A percentile compares a stretch with the other conserved stretches of the same genome.
Conservation (phyloP, 2,888 invertebrate species). For the Anthophora plumipes region DNA sequence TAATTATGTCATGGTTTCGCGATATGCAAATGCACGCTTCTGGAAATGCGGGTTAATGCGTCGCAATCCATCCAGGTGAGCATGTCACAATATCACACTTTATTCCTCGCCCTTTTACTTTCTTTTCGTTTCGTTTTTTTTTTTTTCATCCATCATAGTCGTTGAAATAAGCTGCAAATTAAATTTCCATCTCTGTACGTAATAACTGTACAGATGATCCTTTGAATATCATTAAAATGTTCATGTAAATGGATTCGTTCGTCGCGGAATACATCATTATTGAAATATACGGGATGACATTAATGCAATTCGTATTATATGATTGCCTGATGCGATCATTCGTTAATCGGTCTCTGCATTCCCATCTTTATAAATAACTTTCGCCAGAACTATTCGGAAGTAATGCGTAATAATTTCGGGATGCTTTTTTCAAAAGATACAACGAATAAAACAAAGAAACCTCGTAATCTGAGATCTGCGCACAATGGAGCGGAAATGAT, state of each 20-base stretch:
- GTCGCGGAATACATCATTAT: neutral
- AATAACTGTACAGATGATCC: neutral
- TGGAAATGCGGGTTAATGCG: constrained; percentile 39
- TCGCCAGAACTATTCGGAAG: constrained; percentile 1
- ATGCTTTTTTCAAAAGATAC: neutral
- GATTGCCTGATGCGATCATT: neutral
- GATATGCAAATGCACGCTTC: neutral
- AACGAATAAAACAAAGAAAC: neutral
- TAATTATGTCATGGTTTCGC: constrained; percentile 55
- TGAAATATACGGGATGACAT: neutral
- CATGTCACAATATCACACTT: neutral
- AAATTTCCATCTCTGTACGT: neutral
- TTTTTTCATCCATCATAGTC: neutral
- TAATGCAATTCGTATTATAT: constrained; percentile 15
- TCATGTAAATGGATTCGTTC: neutral
- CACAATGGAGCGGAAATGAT: no score
- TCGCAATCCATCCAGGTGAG: constrained; percentile 11
- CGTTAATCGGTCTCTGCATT: constrained; percentile 20
- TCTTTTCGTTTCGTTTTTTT: no score
- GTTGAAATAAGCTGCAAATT: no score
- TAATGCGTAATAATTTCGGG: constrained; percentile 12
- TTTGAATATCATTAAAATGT: neutral
- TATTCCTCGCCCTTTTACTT: neutral
- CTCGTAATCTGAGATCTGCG: no score
- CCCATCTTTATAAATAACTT: constrained; percentile 8